Conservation (phyloP, 2,797 vertebrate species). For the Brachyalestes nurse region DNA sequence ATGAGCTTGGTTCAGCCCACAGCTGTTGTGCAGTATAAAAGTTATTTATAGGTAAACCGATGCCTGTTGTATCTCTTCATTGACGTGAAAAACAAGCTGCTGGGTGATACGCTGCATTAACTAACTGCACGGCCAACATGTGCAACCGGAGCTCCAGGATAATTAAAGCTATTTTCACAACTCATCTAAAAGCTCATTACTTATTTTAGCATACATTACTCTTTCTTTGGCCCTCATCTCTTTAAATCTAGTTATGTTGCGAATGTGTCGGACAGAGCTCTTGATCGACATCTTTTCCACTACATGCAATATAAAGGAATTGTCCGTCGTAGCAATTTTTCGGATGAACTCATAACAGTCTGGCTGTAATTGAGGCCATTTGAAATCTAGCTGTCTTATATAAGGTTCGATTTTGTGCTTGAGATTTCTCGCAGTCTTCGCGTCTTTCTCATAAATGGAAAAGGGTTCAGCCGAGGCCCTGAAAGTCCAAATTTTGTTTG, state of each 20-base stretch:
- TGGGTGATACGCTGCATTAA: not conserved
- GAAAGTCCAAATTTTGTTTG: not conserved
- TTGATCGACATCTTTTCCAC: not conserved
- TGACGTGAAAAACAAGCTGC: constrained; percentile 27
- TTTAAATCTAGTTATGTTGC: not conserved
- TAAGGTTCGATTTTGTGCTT: not conserved
- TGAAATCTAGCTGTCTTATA: not conserved
- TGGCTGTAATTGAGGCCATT: not conserved
- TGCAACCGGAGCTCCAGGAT: not conserved
- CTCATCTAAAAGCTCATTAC: not conserved
- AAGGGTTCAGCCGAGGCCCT: not conserved
- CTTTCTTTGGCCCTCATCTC: not conserved
- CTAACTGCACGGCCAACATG: not conserved
- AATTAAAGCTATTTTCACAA: not conserved
- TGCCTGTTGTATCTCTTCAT: constrained; percentile 40
- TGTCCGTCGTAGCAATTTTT: not conserved
- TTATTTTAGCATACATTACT: not conserved
- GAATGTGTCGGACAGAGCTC: not conserved
- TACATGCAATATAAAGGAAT: not conserved
- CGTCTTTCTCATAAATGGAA: not conserved
- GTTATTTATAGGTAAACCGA: constrained; percentile 56
- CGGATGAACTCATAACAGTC: not conserved
- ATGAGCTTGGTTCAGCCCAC: constrained; percentile 32
- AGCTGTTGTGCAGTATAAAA: constrained; percentile 50
- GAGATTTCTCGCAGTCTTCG: not conserved